phyloP scores from a whole-genome alignment of 2,888 invertebrate species.

The Ormyrus nitidulus region DNA sequence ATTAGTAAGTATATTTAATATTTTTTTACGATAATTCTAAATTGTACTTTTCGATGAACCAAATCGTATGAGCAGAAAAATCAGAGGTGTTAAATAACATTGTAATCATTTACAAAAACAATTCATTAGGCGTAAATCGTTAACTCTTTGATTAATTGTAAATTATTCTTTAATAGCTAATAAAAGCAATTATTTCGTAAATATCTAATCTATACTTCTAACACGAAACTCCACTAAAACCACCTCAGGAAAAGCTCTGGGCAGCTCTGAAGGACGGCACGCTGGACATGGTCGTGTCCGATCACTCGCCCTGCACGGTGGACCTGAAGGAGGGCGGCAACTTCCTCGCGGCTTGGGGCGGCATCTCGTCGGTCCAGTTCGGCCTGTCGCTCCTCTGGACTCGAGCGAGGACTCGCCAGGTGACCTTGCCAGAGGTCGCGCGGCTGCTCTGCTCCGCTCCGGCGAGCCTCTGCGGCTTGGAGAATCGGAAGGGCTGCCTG shows the following conservation, averaged over 20 bases:
- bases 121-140: no score
- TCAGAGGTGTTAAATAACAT: no score
- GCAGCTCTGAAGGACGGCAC: slow-evolving; percentile 78
- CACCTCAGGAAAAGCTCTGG: slow-evolving; percentile 80
- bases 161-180: no score
- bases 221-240: no score
- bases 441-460: slow-evolving; percentile 80
- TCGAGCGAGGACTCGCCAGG: slow-evolving; percentile 77
- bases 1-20: no score
- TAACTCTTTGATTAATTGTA: no score
- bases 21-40: no score
- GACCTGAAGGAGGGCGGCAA: slow-evolving; percentile 76
- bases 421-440: slow-evolving; percentile 78
- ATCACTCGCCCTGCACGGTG: slow-evolving; percentile 68
- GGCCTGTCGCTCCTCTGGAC: slow-evolving; percentile 85
- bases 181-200: no score
- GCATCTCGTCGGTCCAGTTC: slow-evolving; percentile 85
- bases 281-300: slow-evolving; percentile 71
- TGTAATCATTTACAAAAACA: no score
- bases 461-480: slow-evolving; percentile 80
- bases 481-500: slow-evolving; percentile 80
- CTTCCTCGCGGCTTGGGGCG: slow-evolving; percentile 85
- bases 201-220: no score
- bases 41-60: no score
- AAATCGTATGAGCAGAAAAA: no score